phyloP scores from a whole-genome alignment of 2,888 invertebrate genomes.

The Lutraria lutraria region DNA sequence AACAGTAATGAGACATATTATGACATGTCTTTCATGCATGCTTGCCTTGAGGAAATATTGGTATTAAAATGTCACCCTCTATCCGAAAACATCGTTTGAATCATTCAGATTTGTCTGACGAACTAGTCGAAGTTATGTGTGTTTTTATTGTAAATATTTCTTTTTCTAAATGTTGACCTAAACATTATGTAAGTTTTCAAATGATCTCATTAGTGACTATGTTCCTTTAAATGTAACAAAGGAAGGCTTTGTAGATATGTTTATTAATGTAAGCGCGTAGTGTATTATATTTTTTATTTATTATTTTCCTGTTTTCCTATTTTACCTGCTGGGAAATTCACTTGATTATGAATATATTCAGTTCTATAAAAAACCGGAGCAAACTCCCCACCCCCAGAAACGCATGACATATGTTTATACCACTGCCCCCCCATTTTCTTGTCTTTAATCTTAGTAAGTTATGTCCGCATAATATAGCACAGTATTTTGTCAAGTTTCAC shows the following conservation, averaged over 20 bases:
- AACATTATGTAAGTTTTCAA: constrained; percentile 21
- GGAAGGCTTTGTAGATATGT: neutral
- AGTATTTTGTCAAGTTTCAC: too few relatives aligned
- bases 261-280: neutral
- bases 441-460: too few relatives aligned
- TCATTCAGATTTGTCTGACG: neutral
- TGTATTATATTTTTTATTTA: constrained; percentile 18
- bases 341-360: too few relatives aligned
- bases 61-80: neutral
- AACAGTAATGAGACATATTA: neutral
- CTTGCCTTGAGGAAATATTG: neutral
- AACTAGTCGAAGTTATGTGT: constrained; percentile 3
- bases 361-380: too few relatives aligned
- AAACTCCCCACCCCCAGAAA: too few relatives aligned
- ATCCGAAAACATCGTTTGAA: neutral
- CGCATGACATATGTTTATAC: too few relatives aligned
- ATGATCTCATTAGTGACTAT: constrained; percentile 21
- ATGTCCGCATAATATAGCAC: too few relatives aligned
- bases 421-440: too few relatives aligned
- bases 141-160: constrained; percentile 21
- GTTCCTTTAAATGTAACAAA: neutral
- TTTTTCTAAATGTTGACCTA: constrained; percentile 6
- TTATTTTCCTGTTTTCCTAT: neutral
- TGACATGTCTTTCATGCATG: neutral
- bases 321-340: too few relatives aligned